These are phyloP conservation scores for Taurulus bubalis DNA, from an alignment of 2,113 vertebrate species.

Conservation along the genomic window DNA sequence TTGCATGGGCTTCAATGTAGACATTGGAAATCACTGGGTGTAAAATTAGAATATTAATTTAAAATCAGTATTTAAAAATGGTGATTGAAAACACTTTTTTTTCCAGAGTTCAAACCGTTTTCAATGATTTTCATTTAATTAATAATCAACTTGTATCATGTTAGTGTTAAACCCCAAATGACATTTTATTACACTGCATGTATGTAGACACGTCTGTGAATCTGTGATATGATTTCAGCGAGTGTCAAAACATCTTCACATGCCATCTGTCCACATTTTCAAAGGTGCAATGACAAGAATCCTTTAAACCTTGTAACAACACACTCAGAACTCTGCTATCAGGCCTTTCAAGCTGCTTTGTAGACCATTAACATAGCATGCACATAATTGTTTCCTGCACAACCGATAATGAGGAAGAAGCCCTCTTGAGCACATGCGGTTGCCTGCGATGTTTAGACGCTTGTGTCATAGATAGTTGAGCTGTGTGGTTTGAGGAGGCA, in stretches of 20 bases:
- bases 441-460: neutral
- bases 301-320: neutral
- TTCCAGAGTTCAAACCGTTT: neutral
- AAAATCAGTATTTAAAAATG: neutral
- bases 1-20: neutral
- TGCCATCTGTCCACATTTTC: slow-evolving; percentile 36
- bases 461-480: neutral
- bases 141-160: neutral
- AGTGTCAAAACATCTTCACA: slow-evolving; percentile 39
- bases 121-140: neutral
- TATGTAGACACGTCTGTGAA: slow-evolving; percentile 16
- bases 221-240: slow-evolving; percentile 9
- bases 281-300: slow-evolving; percentile 34
- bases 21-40: neutral
- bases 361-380: neutral
- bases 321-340: neutral
- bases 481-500: slow-evolving; percentile 6
- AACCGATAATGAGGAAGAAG: neutral
- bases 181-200: slow-evolving; percentile 1
- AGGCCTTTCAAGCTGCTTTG: slow-evolving; percentile 1
- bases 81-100: neutral
- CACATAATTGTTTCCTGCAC: neutral
- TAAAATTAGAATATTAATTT: neutral
- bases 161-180: neutral
- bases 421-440: too few relatives aligned